Evolutionary conservation across 2,113 vertebrate genomes (phyloP), one percentile per base, ranked within the genome.

Genomic region (Pseudorasbora parva): DNA sequence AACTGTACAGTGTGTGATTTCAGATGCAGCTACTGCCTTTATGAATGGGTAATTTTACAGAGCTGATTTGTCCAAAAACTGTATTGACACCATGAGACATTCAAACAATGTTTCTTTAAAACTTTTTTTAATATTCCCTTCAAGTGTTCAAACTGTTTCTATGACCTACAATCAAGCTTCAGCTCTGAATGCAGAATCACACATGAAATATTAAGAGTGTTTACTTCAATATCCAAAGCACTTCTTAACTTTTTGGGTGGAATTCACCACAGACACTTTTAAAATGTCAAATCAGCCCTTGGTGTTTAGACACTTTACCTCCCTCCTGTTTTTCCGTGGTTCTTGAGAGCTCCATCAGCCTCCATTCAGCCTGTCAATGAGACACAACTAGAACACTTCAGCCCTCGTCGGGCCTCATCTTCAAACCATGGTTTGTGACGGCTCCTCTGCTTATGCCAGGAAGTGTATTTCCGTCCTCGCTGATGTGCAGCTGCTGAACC

Each of bases 401-500:
- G 57, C 11, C 41, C 27, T 60, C 27, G 6, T 47, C 68, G 57
- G 82, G 27, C 75, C 27, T 51, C 21, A 1, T 43, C 23, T 80
- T 59, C 37, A 76, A 56, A 59, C 27, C 77, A 33, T 23, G 56
- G 72, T 77, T 72, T 78, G 54, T 57, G 8, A 4, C 25, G 43
- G 23, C 59, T 75, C n/a, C 23, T 45, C 64, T 37, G 33, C 25
- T 64, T 68, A 14, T 81, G 45, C 45, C 64, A 78, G 59, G 82
- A 84, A 80, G 77, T 59, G 66, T 30, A 76, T 81, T 77, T 77
- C 83, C 68, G 45, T 71, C 37, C 79, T 12, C 0, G 0, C 45
- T 76, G 49, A 76, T 3, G 4, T 47, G 75, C 86, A 87, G 86
- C 81, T 86, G 85, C 66, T 30, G 60, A 64, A 23, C 30, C 30